These are phyloP conservation scores for Alces alces DNA, from an alignment of 2,113 vertebrate genomes.

Conservation along the genomic window DNA sequence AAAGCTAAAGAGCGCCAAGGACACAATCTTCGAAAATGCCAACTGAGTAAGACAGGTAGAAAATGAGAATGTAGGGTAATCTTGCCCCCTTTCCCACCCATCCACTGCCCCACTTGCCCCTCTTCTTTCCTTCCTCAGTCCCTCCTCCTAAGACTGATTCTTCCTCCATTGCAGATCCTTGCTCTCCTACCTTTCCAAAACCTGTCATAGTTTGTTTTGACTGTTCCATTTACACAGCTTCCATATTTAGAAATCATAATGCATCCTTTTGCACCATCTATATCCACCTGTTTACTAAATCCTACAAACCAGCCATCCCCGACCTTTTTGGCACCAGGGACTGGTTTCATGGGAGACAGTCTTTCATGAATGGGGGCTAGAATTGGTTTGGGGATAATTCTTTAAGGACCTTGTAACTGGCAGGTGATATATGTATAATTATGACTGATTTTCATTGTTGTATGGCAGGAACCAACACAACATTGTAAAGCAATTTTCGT, in stretches of 20 bases:
- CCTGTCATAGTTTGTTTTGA: neutral
- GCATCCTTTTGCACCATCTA: neutral
- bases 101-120: fast-evolving
- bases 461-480: neutral
- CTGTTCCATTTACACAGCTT: neutral
- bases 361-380: neutral
- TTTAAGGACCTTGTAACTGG: neutral
- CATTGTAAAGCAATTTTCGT: neutral
- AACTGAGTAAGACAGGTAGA: neutral
- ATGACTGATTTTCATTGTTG: neutral
- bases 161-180: neutral
- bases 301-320: neutral
- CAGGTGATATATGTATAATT: neutral
- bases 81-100: fast-evolving
- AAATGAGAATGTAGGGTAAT: neutral
- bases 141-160: neutral
- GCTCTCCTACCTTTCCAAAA: neutral
- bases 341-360: neutral
- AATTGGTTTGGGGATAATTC: neutral
- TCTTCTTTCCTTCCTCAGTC: too few relatives aligned
- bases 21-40: neutral
- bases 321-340: neutral
- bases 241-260: neutral
- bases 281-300: neutral
- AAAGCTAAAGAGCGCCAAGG: neutral